Evolutionary conservation across 2,888 invertebrate genomes (phyloP).

Genomic region (Thumatha senex): DNA sequence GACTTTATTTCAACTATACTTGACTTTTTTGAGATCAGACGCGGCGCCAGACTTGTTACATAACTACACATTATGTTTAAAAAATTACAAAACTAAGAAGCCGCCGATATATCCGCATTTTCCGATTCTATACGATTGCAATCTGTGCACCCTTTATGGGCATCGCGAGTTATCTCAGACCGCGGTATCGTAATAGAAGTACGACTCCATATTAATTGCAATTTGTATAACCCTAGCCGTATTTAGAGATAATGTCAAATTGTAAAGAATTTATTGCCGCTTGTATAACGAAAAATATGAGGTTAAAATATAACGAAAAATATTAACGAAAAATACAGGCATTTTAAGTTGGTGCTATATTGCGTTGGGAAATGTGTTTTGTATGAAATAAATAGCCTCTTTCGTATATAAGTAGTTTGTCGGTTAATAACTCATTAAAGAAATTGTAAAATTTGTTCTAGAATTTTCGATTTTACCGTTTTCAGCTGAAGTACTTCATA

Average conservation of each 20-base stretch:
- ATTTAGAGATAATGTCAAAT: slow-evolving; percentile 15
- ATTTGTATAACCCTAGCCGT: slow-evolving; percentile 19
- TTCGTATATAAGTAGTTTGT: no score
- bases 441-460: no score
- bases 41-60: slow-evolving; percentile 35
- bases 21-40: slow-evolving; percentile 11
- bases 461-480: no score
- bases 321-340: slow-evolving; percentile 9
- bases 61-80: slow-evolving; percentile 26
- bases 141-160: slow-evolving; percentile 58
- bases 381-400: not conserved
- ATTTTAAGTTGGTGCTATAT: slow-evolving; percentile 2
- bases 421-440: no score
- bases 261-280: slow-evolving; percentile 12
- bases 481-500: no score
- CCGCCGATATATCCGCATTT: slow-evolving; percentile 52
- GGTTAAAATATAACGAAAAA: slow-evolving; percentile 9
- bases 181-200: slow-evolving; percentile 34
- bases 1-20: slow-evolving; percentile 21
- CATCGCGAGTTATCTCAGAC: slow-evolving; percentile 60
- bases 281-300: slow-evolving; percentile 11
- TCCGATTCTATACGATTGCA: slow-evolving; percentile 40
- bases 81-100: no score
- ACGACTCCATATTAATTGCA: slow-evolving; percentile 25
- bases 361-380: not conserved